Conservation (phyloP, 2,113 vertebrate genomes). For the Euleptes europaea region DNA sequence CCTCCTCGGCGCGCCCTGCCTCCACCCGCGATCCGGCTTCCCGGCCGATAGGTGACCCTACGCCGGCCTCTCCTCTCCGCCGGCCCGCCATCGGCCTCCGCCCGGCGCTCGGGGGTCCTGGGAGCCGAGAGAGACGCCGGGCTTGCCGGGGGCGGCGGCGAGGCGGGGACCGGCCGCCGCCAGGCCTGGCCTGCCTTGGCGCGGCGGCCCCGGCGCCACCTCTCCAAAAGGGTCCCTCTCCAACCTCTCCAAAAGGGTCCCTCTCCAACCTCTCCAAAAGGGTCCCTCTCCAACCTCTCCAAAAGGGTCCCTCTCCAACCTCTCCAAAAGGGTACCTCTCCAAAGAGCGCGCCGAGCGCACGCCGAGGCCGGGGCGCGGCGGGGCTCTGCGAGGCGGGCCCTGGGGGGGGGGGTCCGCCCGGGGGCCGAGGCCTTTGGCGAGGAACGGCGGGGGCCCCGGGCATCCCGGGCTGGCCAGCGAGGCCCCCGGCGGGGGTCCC, state of each 20-base stretch:
- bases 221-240: too few relatives aligned
- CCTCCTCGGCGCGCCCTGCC: not conserved
- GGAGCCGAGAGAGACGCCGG: constrained; percentile 3
- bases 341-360: too few relatives aligned
- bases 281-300: too few relatives aligned
- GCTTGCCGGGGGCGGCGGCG: constrained; percentile 5
- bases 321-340: constrained; percentile 57
- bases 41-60: constrained; percentile 75
- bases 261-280: too few relatives aligned
- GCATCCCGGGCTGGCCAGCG: too few relatives aligned
- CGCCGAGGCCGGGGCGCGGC: not conserved
- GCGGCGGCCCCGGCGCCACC: not conserved
- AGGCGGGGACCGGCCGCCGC: not conserved
- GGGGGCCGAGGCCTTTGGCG: not conserved
- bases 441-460: not conserved
- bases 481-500: not conserved
- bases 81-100: not conserved
- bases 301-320: too few relatives aligned
- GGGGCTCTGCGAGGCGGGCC: too few relatives aligned
- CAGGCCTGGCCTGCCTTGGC: constrained; percentile 6
- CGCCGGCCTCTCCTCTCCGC: constrained; percentile 34
- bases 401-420: not conserved
- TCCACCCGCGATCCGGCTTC: constrained; percentile 64
- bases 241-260: too few relatives aligned
- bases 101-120: constrained; percentile 32